Evolutionary conservation across 2,113 vertebrate genomes (phyloP), one percentile per base, ranked within the genome.

Genomic region (Oreochromis aureus): DNA sequence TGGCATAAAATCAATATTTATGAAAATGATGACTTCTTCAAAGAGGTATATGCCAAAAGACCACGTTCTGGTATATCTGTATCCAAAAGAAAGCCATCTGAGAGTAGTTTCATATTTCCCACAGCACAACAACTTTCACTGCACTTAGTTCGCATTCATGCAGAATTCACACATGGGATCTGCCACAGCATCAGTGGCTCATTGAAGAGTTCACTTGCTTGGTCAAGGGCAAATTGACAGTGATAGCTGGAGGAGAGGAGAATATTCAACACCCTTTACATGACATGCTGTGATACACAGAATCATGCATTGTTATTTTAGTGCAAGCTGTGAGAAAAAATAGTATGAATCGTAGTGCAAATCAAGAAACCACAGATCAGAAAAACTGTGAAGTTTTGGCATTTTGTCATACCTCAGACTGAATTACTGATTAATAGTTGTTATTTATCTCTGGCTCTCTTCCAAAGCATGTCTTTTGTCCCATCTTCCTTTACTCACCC

Each of bases 181-280:
- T 86, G 89, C 30, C 36, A 55, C 46, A 41, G 51, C 55, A 79
- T 46, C 4, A 7, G 51, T 36, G 51, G 73, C 87, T 55, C 56
- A 79, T 63, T 24, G 3, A 5, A 48, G 16, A 55, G 83, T 56
- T 84, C 78, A 63, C n/a, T 39, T 66, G 24, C 13, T 10, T 10
- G 80, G 80, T 83, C 87, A 92, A 91, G 91, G 86, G 32, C 71
- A 51, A 46, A 53, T 71, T 80, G 81, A 55, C 53, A 53, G 78
- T 44, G 55, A 79, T 78, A n/a, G 81, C 46, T 61, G 10, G 41
- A 66, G n/a, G 34, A 80, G 80, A 76, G 24, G n/a, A 80, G 80
- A 27, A 55, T 18, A 46, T 46, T 19, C 19, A 16, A 30, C 56
- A 82, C 58, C 76, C 59, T 86, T 82, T 30, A 10, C 58, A 24